Evolutionary conservation across 2,113 vertebrate genomes (phyloP).

Genomic region (Eira barbara): DNA sequence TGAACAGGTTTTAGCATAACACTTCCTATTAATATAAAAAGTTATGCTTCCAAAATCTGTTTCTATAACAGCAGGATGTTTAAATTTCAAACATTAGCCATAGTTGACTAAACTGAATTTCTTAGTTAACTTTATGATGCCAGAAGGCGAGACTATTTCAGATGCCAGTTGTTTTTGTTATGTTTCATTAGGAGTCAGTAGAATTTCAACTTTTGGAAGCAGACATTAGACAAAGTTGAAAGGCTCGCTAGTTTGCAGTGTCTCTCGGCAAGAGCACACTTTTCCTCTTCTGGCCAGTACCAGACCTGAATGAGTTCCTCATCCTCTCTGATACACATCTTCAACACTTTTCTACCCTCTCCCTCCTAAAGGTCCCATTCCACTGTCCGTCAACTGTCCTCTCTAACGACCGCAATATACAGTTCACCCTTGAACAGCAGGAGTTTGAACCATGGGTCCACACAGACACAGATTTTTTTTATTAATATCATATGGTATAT

Average conservation of each 20-base stretch:
- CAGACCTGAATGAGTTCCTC: not conserved
- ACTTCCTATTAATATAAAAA: slow-evolving; percentile 40
- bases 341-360: not conserved
- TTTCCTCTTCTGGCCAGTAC: not conserved
- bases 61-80: slow-evolving; percentile 60
- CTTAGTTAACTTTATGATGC: slow-evolving; percentile 61
- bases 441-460: not conserved
- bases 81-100: slow-evolving; percentile 63
- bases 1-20: slow-evolving; percentile 18
- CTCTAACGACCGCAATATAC: not conserved
- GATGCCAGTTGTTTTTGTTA: slow-evolving; percentile 37
- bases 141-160: slow-evolving; percentile 60
- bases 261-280: not conserved
- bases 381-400: not conserved
- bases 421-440: not conserved
- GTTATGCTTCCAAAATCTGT: slow-evolving; percentile 58
- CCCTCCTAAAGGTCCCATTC: not conserved
- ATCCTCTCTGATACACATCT: not conserved
- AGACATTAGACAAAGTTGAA: not conserved
- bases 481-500: not conserved
- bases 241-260: not conserved
- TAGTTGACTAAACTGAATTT: slow-evolving; percentile 61
- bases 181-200: slow-evolving; percentile 38
- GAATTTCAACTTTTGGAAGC: not conserved
- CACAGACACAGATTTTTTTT: not conserved